Evolutionary conservation across 1,140 invertebrate genomes (phyloP), one percentile per base, ranked within the genome.

Genomic region (Cyclargus thomasi): DNA sequence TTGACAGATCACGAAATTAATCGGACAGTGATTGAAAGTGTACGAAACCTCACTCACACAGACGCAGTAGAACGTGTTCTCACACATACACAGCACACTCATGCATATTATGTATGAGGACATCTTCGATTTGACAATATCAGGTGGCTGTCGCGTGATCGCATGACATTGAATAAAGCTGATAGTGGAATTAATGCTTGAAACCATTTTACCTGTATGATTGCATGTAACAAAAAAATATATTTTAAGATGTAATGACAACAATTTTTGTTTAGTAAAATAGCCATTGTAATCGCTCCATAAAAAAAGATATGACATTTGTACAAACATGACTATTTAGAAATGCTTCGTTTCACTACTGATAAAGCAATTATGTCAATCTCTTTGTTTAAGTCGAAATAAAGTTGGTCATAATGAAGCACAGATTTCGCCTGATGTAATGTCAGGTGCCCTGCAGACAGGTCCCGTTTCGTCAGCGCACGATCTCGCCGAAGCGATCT

Each of bases 31-130:
- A 47, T 47, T 47, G 39, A 47, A 47, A 47, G 39, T 47, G 39
- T 47, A 29, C 29, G 29, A 29, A 47, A 47, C 39, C 39, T 47
- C 14, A 47, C 39, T 2, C 39, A 47, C 14, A 47, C 39, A 47
- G 39, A 16, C 39, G 1, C 39, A 47, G 39, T 16, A 16, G 1
- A 47, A 47, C 39, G 39, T 47, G 39, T 47, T 47, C 10, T 47
- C 14, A 47, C 55, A 59, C 18, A 11, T 6, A 20, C 55, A 21
- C n/a, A 17, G 7, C 18, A 18, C 55, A 21, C 20, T 18, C 55
- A 22, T 59, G 14, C 17, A 59, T 59, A 59, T 59, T 59, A 59
- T 59, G 55, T 6, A 59, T 59, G 55, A 59, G 55, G 20, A 59
- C 55, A 59, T 59, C 55, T 11, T 59, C 20, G 4, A 59, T 59